Conservation (phyloP, 1,140 invertebrate species). For the Glossosoma conforme region DNA sequence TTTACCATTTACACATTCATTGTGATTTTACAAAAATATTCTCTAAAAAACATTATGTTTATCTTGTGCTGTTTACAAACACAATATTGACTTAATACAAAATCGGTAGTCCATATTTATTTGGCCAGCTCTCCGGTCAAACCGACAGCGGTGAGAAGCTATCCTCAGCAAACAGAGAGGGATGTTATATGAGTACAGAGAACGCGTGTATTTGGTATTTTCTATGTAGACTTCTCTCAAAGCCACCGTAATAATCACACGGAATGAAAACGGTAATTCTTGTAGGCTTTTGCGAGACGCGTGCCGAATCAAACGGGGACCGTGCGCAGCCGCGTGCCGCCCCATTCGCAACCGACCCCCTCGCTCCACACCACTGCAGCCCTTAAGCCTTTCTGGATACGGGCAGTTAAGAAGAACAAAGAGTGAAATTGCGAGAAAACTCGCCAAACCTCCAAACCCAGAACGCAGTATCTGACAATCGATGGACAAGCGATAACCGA, state of each 20-base stretch:
- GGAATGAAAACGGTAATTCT: conserved; percentile 28
- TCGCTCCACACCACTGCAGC: neutral
- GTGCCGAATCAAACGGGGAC: conserved; percentile 23
- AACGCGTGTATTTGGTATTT: too few relatives aligned
- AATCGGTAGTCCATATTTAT: too few relatives aligned
- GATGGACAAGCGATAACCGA: neutral
- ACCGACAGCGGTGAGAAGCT: too few relatives aligned
- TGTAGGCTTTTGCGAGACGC: conserved; percentile 20
- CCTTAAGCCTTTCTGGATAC: conserved; percentile 24
- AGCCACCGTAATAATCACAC: conserved; percentile 20
- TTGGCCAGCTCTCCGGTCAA: too few relatives aligned
- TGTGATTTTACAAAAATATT: too few relatives aligned
- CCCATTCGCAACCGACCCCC: neutral
- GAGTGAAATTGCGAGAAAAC: conserved; percentile 30
- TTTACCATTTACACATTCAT: too few relatives aligned
- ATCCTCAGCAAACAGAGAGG: too few relatives aligned
- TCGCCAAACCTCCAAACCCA: conserved; percentile 2
- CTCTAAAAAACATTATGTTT: too few relatives aligned
- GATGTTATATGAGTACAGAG: too few relatives aligned
- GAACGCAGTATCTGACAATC: neutral
- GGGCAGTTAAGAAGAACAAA: conserved; percentile 29
- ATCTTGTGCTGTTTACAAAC: too few relatives aligned
- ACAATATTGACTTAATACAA: too few relatives aligned
- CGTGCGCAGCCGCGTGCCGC: conserved; percentile 12
- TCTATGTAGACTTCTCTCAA: too few relatives aligned